phyloP scores from a whole-genome alignment of 37 sponge, comb jelly and placozoan species.

The Corticium candelabrum region DNA sequence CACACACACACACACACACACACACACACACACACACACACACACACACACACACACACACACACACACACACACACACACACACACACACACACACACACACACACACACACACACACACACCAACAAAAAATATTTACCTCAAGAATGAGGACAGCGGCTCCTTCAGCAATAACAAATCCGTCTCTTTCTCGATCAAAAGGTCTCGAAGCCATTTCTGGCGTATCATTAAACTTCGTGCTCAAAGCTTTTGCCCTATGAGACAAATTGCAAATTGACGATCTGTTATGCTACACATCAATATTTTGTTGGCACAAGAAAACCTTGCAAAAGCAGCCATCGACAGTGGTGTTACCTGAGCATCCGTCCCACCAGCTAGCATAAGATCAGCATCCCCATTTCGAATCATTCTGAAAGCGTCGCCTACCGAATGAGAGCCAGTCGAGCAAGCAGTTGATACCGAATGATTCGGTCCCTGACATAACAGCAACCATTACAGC shows the following conservation, averaged over 20 bases:
- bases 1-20: no score
- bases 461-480: conserved; percentile 73
- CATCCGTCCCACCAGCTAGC: conserved; percentile 73
- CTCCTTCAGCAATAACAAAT: conserved; percentile 91
- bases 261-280: no score
- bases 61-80: no score
- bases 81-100: no score
- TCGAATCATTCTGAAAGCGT: conserved; percentile 51
- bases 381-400: conserved; percentile 66
- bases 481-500: neutral
- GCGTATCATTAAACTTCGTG: conserved; percentile 53
- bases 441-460: conserved; percentile 84
- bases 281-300: no score
- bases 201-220: conserved; percentile 69
- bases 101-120: no score
- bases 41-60: no score
- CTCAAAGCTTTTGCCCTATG: conserved; percentile 20
- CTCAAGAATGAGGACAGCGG: neutral
- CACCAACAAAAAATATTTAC: no score
- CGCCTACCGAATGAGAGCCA: conserved; percentile 76
- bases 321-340: conserved; percentile 60
- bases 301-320: no score
- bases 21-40: no score
- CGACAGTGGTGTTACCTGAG: conserved; percentile 30
- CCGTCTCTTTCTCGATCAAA: conserved; percentile 84